Evolutionary conservation across 1,140 invertebrate species (phyloP).

Genomic region (Cephus cinctus): DNA sequence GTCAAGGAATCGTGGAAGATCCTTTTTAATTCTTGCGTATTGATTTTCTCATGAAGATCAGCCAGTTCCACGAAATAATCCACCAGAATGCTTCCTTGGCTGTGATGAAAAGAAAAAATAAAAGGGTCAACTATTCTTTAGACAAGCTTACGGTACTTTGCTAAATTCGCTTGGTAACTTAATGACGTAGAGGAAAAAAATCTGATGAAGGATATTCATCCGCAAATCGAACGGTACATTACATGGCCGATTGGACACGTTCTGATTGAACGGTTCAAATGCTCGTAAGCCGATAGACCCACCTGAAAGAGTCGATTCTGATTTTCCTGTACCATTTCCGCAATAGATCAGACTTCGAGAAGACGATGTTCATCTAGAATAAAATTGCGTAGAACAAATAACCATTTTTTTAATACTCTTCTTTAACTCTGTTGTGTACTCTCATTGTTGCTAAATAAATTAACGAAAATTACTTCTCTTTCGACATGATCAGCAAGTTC

Average conservation of each 20-base stretch:
- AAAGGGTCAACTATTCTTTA: neutral
- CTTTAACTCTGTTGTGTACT: neutral
- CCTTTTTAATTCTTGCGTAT: slow-evolving; percentile 77
- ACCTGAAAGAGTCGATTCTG: slow-evolving; percentile 83
- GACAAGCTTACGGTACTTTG: no score
- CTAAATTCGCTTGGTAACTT: no score
- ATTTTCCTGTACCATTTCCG: slow-evolving; percentile 83
- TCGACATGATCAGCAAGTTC: slow-evolving; percentile 76
- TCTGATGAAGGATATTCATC: no score
- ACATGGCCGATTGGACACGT: no score
- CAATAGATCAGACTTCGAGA: slow-evolving; percentile 70
- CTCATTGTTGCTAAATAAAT: neutral
- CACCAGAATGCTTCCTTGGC: slow-evolving; percentile 81
- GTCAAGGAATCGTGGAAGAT: slow-evolving; percentile 78
- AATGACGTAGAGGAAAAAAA: no score
- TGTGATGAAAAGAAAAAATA: slow-evolving; percentile 31
- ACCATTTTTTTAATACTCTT: slow-evolving; percentile 17
- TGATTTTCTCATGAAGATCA: slow-evolving; percentile 73
- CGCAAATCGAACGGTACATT: no score
- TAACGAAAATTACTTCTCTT: slow-evolving; percentile 63
- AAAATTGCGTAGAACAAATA: no score
- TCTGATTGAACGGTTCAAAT: no score
- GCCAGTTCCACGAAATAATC: slow-evolving; percentile 84
- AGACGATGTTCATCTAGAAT: slow-evolving; percentile 78
- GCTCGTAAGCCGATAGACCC: no score